Percentiles rank a stretch among this genome's conserved stretches.
These are phyloP conservation scores for Ophion slaviceki DNA, from an alignment of 2,888 invertebrate genomes.

Conservation along the genomic window DNA sequence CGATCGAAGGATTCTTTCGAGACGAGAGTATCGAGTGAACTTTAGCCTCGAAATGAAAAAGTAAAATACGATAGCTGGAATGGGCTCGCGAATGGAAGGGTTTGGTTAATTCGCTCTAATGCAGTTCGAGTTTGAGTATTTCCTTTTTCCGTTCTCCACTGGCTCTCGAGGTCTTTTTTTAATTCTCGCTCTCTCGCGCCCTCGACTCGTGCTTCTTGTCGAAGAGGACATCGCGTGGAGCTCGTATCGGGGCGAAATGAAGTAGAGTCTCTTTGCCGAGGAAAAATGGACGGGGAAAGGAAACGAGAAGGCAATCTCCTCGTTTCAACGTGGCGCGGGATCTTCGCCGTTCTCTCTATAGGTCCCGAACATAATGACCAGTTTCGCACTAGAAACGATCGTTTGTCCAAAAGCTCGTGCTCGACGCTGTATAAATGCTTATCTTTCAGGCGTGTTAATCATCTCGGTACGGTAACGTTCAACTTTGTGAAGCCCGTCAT, in stretches of 20 bases:
- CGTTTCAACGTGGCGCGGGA: slow-evolving; percentile 15
- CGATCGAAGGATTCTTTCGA: neutral
- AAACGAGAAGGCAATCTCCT: slow-evolving; percentile 18
- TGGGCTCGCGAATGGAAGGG: neutral
- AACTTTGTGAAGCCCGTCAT: neutral
- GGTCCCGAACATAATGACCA: slow-evolving; percentile 25
- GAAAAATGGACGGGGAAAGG: slow-evolving; percentile 1
- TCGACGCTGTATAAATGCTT: neutral
- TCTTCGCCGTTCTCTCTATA: slow-evolving; percentile 17
- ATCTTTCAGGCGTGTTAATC: neutral
- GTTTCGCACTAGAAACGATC: slow-evolving; percentile 18
- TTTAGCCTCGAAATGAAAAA: neutral
- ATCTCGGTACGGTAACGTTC: neutral
- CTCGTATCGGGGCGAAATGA: slow-evolving; percentile 22
- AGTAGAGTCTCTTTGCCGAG: slow-evolving; percentile 16
- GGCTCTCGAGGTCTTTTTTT: slow-evolving; percentile 27
- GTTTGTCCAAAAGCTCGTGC: neutral
- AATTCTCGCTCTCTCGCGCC: neutral
- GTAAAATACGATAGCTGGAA: neutral
- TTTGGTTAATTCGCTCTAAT: slow-evolving; percentile 30
- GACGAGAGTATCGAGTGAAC: neutral
- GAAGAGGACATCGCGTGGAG: slow-evolving; percentile 14
- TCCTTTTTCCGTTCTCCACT: slow-evolving; percentile 9
- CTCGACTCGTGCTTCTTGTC: slow-evolving; percentile 11
- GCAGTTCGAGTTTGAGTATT: slow-evolving; percentile 8